A percentile compares a stretch with the other conserved stretches of the same genome.
Evolutionary conservation across 2,113 vertebrate genomes (phyloP).

Genomic region (Nothobranchius furzeri): DNA sequence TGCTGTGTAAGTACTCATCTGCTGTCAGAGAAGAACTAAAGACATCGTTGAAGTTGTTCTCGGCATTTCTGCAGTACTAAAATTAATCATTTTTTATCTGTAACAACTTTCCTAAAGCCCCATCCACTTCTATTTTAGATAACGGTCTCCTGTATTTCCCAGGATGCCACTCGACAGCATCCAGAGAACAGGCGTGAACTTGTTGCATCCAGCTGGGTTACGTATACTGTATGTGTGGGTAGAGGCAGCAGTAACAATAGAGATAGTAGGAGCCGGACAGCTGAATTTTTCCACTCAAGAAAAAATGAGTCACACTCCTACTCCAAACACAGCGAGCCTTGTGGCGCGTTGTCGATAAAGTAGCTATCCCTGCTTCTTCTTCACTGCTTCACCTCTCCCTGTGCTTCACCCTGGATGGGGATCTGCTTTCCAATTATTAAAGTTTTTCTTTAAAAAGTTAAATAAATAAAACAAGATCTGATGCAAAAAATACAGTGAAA

Average conservation of each 20-base stretch:
- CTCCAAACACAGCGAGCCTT: slow-evolving; percentile 68
- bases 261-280: slow-evolving; percentile 70
- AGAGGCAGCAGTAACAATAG: slow-evolving; percentile 69
- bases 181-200: slow-evolving; percentile 64
- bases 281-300: slow-evolving; percentile 72
- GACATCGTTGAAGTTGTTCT: slow-evolving; percentile 3
- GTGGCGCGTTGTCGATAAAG: slow-evolving; percentile 46
- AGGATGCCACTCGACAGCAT: slow-evolving; percentile 55
- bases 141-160: slow-evolving; percentile 59
- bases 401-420: slow-evolving; percentile 13
- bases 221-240: slow-evolving; percentile 71
- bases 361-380: slow-evolving; percentile 36
- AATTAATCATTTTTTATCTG: slow-evolving; percentile 12
- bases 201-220: slow-evolving; percentile 68
- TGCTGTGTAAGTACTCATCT: slow-evolving; percentile 28
- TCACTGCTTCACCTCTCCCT: slow-evolving; percentile 25
- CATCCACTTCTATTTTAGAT: slow-evolving; percentile 33
- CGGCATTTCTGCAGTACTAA: slow-evolving; percentile 29
- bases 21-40: background rate
- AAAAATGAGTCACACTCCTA: slow-evolving; percentile 75
- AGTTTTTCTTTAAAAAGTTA: background rate
- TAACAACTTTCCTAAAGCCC: slow-evolving; percentile 25
- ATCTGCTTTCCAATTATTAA: background rate
- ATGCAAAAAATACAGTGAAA: background rate
- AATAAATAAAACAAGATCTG: background rate